Conservation (phyloP, 1,140 invertebrate species). For the Lordiphosa stackelbergi region DNA sequence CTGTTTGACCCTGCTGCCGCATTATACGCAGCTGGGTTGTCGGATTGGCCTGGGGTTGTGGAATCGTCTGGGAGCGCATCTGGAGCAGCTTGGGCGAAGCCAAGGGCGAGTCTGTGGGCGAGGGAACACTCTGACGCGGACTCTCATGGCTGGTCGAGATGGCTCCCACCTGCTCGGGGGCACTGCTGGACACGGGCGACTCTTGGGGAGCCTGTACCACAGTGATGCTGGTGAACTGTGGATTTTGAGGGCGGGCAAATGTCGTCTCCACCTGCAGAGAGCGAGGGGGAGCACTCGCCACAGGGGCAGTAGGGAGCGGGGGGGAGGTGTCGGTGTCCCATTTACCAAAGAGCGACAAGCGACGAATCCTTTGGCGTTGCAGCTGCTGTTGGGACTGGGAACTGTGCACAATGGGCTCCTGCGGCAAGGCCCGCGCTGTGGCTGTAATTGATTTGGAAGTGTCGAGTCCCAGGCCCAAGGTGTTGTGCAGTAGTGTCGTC, state of each 20-base stretch:
- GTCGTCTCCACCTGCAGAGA: constrained; percentile 40
- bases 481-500: constrained; percentile 89
- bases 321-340: constrained; percentile 46
- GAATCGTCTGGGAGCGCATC: constrained; percentile 17
- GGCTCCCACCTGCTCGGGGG: constrained; percentile 72
- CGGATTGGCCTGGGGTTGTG: constrained; percentile 76
- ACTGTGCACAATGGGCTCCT: constrained; percentile 52
- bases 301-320: neutral
- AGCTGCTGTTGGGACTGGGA: constrained; percentile 38
- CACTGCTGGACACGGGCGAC: constrained; percentile 74
- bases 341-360: constrained; percentile 46
- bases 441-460: constrained; percentile 18
- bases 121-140: constrained; percentile 59
- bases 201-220: constrained; percentile 64
- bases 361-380: constrained; percentile 54
- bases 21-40: constrained; percentile 78
- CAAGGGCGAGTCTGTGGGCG: constrained; percentile 58
- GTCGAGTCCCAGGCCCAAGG: constrained; percentile 74
- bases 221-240: constrained; percentile 47
- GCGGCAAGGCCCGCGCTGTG: constrained; percentile 31
- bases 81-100: constrained; percentile 46
- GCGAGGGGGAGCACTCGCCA: neutral
- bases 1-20: constrained; percentile 30
- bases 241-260: constrained; percentile 49
- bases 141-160: constrained; percentile 76